Percentiles rank a stretch among this genome's conserved stretches.
Conservation (phyloP, 2,797 vertebrate genomes). For the Helarctos malayanus region DNA sequence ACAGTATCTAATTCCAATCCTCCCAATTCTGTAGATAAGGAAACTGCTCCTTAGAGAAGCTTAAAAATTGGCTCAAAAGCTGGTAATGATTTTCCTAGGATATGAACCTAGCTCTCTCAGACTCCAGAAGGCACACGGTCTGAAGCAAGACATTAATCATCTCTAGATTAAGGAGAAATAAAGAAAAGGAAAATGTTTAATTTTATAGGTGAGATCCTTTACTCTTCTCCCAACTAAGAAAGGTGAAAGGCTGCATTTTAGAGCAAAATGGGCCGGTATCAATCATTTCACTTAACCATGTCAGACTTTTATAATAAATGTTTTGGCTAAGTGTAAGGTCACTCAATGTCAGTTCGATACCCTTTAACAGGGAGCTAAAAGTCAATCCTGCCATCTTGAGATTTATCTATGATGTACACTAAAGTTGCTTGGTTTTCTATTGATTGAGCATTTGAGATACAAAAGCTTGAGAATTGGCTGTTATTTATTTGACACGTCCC, state of each 20-base stretch:
- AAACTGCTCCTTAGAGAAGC: background rate
- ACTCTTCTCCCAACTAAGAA: constrained; percentile 41
- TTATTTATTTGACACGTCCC: constrained; percentile 58
- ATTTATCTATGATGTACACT: constrained; percentile 71
- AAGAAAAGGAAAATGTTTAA: constrained; percentile 39
- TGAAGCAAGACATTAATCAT: constrained; percentile 32
- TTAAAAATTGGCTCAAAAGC: background rate
- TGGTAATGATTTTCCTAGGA: background rate
- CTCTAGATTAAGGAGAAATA: constrained; percentile 37
- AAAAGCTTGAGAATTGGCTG: constrained; percentile 68
- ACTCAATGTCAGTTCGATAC: constrained; percentile 72
- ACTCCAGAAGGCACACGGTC: background rate
- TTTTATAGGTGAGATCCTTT: constrained; percentile 43
- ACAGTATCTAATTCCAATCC: background rate
- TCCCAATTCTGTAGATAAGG: constrained; percentile 24
- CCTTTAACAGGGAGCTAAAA: constrained; percentile 69
- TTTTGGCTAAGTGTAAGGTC: constrained; percentile 62
- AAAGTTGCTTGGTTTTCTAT: constrained; percentile 76
- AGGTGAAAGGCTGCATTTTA: constrained; percentile 58
- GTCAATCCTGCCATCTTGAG: constrained; percentile 70
- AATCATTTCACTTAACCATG: constrained; percentile 69
- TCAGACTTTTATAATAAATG: constrained; percentile 77
- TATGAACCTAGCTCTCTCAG: background rate
- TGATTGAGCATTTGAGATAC: constrained; percentile 70
- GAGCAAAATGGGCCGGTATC: constrained; percentile 4